phyloP scores from a whole-genome alignment of 2,113 vertebrate species.

The Girardinichthys multiradiatus region DNA sequence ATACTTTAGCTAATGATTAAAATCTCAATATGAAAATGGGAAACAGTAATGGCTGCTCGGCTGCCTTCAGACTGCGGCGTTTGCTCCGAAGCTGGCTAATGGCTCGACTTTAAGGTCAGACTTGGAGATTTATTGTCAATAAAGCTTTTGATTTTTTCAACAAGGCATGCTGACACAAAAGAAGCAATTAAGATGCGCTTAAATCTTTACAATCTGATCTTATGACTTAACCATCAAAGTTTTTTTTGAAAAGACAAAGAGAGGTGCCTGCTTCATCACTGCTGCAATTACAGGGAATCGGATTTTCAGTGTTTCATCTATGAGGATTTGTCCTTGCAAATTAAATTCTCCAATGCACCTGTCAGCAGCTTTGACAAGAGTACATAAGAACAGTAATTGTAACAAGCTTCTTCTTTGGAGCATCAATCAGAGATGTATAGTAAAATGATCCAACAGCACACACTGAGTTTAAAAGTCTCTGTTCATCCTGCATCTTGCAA shows the following conservation, averaged over 20 bases:
- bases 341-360: slow-evolving; percentile 24
- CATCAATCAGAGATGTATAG: slow-evolving; percentile 44
- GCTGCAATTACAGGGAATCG: slow-evolving; percentile 7
- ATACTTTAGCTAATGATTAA: slow-evolving; percentile 65
- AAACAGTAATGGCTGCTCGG: slow-evolving; percentile 53
- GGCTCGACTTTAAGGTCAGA: slow-evolving; percentile 26
- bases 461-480: slow-evolving; percentile 2
- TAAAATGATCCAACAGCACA: slow-evolving; percentile 36
- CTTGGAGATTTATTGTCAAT: slow-evolving; percentile 48
- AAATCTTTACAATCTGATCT: slow-evolving; percentile 25
- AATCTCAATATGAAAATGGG: slow-evolving; percentile 64
- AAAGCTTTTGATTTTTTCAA: slow-evolving; percentile 45
- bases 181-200: slow-evolving; percentile 37
- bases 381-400: slow-evolving; percentile 46
- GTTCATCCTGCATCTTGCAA: slow-evolving; percentile 21
- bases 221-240: slow-evolving; percentile 7
- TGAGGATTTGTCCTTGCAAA: slow-evolving; percentile 24
- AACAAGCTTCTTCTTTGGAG: slow-evolving; percentile 49
- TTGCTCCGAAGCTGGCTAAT: slow-evolving; percentile 36
- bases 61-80: slow-evolving; percentile 26
- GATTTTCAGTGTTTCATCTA: slow-evolving; percentile 28
- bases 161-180: slow-evolving; percentile 43
- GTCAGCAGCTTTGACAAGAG: slow-evolving; percentile 29
- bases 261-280: neutral
- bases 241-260: neutral